Percentiles rank a stretch among this genome's conserved stretches.
Conservation (phyloP, 1,140 invertebrate genomes). For the Aphis craccivora region DNA sequence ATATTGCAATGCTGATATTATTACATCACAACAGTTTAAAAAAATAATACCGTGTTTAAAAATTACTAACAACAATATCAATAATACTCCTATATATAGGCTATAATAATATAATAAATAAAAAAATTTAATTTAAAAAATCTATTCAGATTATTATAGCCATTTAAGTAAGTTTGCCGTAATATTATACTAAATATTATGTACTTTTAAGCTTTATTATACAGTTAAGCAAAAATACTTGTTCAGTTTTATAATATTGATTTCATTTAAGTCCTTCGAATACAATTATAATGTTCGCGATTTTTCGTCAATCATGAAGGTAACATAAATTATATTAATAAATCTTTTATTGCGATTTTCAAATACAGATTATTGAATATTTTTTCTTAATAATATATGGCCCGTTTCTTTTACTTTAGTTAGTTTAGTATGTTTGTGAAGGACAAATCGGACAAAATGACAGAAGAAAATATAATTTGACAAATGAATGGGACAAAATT, state of each 20-base stretch:
- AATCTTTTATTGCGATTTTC: slow-evolving; percentile 33
- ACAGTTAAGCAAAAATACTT: neutral
- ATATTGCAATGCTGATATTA: neutral
- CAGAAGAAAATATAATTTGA: slow-evolving; percentile 47
- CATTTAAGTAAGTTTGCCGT: neutral
- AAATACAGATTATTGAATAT: neutral
- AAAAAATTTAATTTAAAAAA: too few species aligned
- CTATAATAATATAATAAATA: too few species aligned
- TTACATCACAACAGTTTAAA: neutral
- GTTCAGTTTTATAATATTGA: neutral
- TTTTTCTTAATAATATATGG: slow-evolving; percentile 26
- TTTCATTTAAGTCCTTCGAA: slow-evolving; percentile 2
- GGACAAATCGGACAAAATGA: slow-evolving; percentile 42
- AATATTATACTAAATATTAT: neutral
- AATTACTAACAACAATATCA: too few species aligned
- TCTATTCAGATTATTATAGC: neutral
- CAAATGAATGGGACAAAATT: slow-evolving; percentile 45
- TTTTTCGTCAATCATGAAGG: neutral
- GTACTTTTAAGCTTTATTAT: neutral
- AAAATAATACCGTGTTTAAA: neutral
- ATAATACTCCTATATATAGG: too few species aligned
- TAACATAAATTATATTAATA: slow-evolving; percentile 21
- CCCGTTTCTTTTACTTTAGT: slow-evolving; percentile 12
- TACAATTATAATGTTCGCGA: neutral
- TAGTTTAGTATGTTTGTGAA: slow-evolving; percentile 6